Conservation (phyloP, 2,888 invertebrate genomes). For the Ecliptopera silaceata region DNA sequence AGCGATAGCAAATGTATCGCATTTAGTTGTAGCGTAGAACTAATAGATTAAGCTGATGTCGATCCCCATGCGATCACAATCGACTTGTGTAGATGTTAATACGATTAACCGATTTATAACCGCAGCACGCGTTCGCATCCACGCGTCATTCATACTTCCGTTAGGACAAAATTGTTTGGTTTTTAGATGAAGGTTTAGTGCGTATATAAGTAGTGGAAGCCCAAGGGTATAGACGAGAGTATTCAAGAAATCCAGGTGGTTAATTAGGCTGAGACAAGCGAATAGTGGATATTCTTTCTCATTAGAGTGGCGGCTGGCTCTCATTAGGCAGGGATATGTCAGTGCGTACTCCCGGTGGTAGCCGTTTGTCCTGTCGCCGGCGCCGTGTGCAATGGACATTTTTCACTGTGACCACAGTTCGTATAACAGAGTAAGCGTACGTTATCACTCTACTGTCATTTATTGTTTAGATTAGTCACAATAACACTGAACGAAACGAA, state of each 20-base stretch:
- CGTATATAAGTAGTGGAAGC: background rate
- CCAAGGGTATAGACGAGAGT: slow-evolving; percentile 24
- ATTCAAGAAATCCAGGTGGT: slow-evolving; percentile 49
- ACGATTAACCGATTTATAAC: background rate
- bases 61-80: background rate
- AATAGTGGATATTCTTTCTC: slow-evolving; percentile 68
- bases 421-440: slow-evolving; percentile 1
- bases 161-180: background rate
- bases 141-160: background rate
- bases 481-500: too few species aligned
- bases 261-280: slow-evolving; percentile 59
- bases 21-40: slow-evolving; percentile 14
- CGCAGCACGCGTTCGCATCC: background rate
- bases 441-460: background rate
- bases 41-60: slow-evolving; percentile 28
- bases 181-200: background rate
- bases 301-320: slow-evolving; percentile 59
- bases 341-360: slow-evolving; percentile 54
- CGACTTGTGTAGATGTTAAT: background rate
- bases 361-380: slow-evolving; percentile 67
- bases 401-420: slow-evolving; percentile 46
- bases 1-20: slow-evolving; percentile 14
- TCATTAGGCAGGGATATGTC: slow-evolving; percentile 70
- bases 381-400: slow-evolving; percentile 60
- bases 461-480: background rate